Conservation (phyloP, 2,888 invertebrate genomes). For the Pseudococcus viburni region DNA sequence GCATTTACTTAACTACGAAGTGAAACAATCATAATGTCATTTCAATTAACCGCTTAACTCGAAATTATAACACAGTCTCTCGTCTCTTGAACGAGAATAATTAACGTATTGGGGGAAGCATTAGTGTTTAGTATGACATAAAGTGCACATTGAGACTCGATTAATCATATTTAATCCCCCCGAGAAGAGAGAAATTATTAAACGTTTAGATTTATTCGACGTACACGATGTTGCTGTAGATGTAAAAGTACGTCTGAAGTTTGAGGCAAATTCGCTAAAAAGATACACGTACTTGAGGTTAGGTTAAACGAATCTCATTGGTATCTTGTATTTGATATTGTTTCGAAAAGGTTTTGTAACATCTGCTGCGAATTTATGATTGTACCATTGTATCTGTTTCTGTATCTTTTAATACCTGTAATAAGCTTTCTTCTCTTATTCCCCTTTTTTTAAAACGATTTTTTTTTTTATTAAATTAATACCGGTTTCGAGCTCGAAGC, state of each 20-base stretch:
- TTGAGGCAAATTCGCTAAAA: constrained; percentile 29
- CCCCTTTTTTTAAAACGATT: constrained; percentile 58
- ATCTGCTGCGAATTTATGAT: constrained; percentile 64
- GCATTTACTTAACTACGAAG: neutral
- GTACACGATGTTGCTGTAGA: too few species aligned
- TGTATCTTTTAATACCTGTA: constrained; percentile 50
- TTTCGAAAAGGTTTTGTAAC: constrained; percentile 62
- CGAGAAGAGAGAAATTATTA: neutral
- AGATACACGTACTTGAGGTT: constrained; percentile 30
- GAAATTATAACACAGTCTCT: neutral
- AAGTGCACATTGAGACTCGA: neutral
- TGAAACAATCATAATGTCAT: constrained; percentile 13
- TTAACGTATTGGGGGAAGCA: constrained; percentile 4
- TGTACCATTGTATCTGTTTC: constrained; percentile 56
- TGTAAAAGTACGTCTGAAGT: too few species aligned
- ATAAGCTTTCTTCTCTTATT: constrained; percentile 52
- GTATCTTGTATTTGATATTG: constrained; percentile 34
- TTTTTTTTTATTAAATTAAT: constrained; percentile 48
- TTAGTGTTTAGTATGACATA: neutral
- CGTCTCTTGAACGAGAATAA: neutral
- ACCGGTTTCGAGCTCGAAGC: constrained; percentile 23
- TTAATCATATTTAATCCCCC: neutral
- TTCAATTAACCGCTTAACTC: constrained; percentile 11
- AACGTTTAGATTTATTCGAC: neutral
- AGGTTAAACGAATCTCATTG: constrained; percentile 53